Conservation (phyloP, 2,113 vertebrate genomes). For the Platysternon megacephalum region DNA sequence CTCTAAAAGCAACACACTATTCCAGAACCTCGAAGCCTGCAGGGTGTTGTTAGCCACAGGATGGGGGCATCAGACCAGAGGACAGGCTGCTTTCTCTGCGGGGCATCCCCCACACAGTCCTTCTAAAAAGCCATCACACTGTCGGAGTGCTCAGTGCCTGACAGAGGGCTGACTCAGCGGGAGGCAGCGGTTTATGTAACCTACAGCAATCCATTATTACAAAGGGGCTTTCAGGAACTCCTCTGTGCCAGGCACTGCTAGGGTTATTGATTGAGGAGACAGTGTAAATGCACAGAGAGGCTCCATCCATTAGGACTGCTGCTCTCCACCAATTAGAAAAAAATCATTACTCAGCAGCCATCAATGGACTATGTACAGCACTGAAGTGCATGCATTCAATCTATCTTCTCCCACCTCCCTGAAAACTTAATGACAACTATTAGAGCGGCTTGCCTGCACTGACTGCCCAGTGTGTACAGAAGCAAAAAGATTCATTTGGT, state of each 20-base stretch:
- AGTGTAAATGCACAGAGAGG: slow-evolving; percentile 81
- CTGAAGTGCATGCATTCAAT: slow-evolving; percentile 80
- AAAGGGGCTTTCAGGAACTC: slow-evolving; percentile 84
- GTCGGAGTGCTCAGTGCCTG: slow-evolving; percentile 55
- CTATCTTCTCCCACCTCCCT: slow-evolving; percentile 74
- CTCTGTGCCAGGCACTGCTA: slow-evolving; percentile 77
- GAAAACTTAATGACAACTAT: slow-evolving; percentile 88
- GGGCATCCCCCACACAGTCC: slow-evolving; percentile 42
- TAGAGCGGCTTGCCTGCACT: slow-evolving; percentile 81
- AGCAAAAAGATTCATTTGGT: slow-evolving; percentile 83
- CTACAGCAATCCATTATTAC: slow-evolving; percentile 81
- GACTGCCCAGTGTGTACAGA: slow-evolving; percentile 84
- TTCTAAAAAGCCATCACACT: slow-evolving; percentile 59
- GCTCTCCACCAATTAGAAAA: slow-evolving; percentile 88
- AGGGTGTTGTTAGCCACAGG: not conserved
- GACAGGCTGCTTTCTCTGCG: not conserved
- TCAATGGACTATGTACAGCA: slow-evolving; percentile 80
- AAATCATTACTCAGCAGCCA: slow-evolving; percentile 88
- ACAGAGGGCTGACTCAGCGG: slow-evolving; percentile 73
- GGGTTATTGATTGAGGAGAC: slow-evolving; percentile 87
- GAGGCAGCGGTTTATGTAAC: slow-evolving; percentile 73
- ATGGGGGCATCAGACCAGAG: slow-evolving; percentile 6
- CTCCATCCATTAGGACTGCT: slow-evolving; percentile 86
- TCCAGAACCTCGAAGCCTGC: not conserved
- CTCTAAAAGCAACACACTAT: not conserved